Evolutionary conservation across 2,113 vertebrate species (phyloP).

Genomic region (Ciconia stormi): DNA sequence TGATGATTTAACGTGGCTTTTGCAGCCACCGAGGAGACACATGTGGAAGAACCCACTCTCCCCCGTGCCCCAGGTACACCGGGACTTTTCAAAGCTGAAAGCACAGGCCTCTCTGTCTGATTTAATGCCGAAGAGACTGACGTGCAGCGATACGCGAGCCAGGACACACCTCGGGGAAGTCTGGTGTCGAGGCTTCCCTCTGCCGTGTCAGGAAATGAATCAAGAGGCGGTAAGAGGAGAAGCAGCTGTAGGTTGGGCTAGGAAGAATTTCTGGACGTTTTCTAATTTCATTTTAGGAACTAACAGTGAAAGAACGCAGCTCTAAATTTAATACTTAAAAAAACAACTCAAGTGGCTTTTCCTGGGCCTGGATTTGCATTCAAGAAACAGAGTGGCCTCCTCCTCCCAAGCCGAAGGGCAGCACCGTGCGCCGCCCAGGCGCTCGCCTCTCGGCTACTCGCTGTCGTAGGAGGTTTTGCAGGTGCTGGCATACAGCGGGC

Average conservation of each 20-base stretch:
- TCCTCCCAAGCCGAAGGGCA: not conserved
- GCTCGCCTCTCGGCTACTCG: not conserved
- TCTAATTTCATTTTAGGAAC: not conserved
- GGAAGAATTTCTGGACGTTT: not conserved
- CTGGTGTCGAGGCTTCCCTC: not conserved
- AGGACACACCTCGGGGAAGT: not conserved
- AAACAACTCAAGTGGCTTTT: not conserved
- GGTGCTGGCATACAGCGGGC: not conserved
- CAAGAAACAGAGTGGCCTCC: not conserved
- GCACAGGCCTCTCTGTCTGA: not conserved
- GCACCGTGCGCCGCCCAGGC: rapidly evolving
- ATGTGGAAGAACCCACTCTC: not conserved
- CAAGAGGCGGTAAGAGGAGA: not conserved
- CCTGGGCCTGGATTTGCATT: not conserved
- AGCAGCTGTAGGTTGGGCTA: not conserved
- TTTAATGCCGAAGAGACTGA: not conserved
- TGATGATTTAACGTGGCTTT: not conserved
- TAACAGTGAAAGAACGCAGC: not conserved
- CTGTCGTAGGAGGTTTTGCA: not conserved
- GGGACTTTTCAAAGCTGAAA: not conserved
- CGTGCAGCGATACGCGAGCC: not conserved
- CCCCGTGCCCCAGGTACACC: not conserved
- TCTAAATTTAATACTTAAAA: not conserved
- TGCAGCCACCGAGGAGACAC: not conserved
- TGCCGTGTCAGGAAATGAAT: not conserved